Evolutionary conservation across 1,140 invertebrate genomes (phyloP).

Genomic region (Lethocerus indicus): DNA sequence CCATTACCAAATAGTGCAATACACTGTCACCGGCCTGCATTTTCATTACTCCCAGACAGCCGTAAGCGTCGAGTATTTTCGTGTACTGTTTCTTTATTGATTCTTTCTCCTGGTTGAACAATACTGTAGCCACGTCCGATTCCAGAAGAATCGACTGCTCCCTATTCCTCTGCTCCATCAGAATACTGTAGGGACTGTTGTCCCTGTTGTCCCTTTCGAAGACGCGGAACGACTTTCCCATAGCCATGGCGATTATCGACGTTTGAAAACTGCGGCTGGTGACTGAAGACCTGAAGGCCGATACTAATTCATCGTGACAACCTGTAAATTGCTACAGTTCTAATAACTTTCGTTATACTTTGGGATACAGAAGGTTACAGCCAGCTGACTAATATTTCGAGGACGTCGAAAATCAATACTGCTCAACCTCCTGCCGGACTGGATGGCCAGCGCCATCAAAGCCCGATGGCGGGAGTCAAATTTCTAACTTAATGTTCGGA

Average conservation of each 20-base stretch:
- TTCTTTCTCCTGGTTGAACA: conserved; percentile 68
- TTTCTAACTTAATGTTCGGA: too few species aligned
- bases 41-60: conserved; percentile 78
- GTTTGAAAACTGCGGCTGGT: too few species aligned
- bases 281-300: too few species aligned
- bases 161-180: conserved; percentile 74
- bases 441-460: too few species aligned
- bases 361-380: too few species aligned
- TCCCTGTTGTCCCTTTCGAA: conserved; percentile 64
- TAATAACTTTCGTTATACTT: too few species aligned
- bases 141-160: conserved; percentile 78
- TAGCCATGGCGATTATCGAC: conserved; percentile 58
- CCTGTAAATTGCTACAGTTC: background rate
- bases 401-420: too few species aligned
- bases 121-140: conserved; percentile 68
- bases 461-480: too few species aligned
- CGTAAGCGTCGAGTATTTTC: conserved; percentile 82
- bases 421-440: too few species aligned
- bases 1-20: conserved; percentile 71
- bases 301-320: too few species aligned
- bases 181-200: conserved; percentile 71
- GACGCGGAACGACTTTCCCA: conserved; percentile 83
- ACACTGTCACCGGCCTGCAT: conserved; percentile 67
- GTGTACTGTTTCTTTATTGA: conserved; percentile 73
- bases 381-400: too few species aligned